phyloP scores from a whole-genome alignment of 2,888 invertebrate genomes.

The Chrysotoxum bicinctum region DNA sequence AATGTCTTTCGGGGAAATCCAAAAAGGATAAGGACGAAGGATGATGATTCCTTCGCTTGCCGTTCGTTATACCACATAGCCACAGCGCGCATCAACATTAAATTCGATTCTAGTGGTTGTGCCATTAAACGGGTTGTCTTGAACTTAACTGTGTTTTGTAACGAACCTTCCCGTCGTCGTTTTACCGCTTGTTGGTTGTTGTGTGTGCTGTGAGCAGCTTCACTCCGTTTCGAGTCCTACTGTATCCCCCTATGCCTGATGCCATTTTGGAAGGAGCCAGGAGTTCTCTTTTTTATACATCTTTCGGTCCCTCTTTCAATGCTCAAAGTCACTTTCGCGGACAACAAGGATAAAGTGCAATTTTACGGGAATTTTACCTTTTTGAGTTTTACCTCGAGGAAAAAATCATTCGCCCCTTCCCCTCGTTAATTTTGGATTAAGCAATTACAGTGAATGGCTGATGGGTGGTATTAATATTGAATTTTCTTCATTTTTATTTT shows the following conservation, averaged over 20 bases:
- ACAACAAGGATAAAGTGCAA: slow-evolving; percentile 58
- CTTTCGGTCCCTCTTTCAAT: slow-evolving; percentile 23
- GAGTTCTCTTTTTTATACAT: not conserved
- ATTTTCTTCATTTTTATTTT: slow-evolving; percentile 6
- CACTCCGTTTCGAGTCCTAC: not conserved
- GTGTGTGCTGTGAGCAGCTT: not conserved
- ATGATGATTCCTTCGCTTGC: slow-evolving; percentile 41
- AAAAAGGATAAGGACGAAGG: slow-evolving; percentile 26
- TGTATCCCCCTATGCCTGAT: not conserved
- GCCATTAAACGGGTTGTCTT: slow-evolving; percentile 62
- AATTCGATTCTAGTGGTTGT: slow-evolving; percentile 67
- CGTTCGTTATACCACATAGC: slow-evolving; percentile 34
- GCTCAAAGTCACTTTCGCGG: slow-evolving; percentile 55
- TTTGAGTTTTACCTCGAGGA: not conserved
- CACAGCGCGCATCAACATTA: slow-evolving; percentile 61
- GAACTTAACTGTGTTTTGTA: slow-evolving; percentile 53
- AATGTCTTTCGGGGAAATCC: slow-evolving; percentile 55
- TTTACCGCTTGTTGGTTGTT: slow-evolving; percentile 44
- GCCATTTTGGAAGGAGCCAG: not conserved
- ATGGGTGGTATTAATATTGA: slow-evolving; percentile 65
- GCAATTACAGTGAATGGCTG: slow-evolving; percentile 57
- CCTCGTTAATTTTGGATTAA: slow-evolving; percentile 34
- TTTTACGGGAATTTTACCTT: slow-evolving; percentile 44
- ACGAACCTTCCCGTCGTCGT: slow-evolving; percentile 39
- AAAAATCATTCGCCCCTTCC: not conserved